Evolutionary conservation across 2,113 vertebrate species (phyloP).

Genomic region (Colius striatus): DNA sequence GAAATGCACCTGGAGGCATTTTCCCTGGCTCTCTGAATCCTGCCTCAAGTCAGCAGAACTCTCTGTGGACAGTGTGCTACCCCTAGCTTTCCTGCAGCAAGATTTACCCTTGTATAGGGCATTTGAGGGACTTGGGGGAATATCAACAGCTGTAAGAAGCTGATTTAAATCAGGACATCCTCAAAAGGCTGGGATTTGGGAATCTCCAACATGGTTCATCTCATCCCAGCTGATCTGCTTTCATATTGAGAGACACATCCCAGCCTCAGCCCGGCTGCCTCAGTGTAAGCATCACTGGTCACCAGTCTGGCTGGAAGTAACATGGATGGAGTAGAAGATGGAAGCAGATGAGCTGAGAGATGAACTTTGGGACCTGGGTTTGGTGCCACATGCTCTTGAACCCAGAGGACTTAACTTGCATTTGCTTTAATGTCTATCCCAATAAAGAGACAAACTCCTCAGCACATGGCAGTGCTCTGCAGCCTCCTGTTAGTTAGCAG

Average conservation of each 20-base stretch:
- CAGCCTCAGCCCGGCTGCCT: not conserved
- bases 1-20: not conserved
- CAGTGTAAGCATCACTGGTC: not conserved
- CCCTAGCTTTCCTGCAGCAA: not conserved
- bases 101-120: not conserved
- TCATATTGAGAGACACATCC: not conserved
- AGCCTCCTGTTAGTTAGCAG: not conserved
- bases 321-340: not conserved
- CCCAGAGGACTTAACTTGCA: not conserved
- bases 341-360: not conserved
- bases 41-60: not conserved
- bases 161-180: not conserved
- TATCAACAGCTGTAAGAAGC: not conserved
- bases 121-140: not conserved
- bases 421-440: not conserved
- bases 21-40: not conserved
- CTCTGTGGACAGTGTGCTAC: not conserved
- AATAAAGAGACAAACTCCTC: not conserved
- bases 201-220: not conserved
- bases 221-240: not conserved
- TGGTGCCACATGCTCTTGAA: not conserved
- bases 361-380: not conserved
- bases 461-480: not conserved
- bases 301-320: not conserved
- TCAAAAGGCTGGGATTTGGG: not conserved